phyloP scores from a whole-genome alignment of 2,888 invertebrate genomes.

The Mystacides longicornis region DNA sequence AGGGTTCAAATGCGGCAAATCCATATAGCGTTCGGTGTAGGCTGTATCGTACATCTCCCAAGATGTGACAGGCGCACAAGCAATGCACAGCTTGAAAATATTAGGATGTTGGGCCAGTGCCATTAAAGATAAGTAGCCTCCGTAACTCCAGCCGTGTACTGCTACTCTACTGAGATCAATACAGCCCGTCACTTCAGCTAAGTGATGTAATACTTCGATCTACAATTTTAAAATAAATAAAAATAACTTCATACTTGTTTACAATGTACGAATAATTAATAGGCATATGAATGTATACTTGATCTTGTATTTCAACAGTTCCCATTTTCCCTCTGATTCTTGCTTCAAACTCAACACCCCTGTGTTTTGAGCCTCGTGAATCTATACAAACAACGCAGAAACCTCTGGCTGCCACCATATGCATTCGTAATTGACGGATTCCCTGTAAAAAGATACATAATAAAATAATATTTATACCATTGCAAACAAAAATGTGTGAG shows the following conservation, averaged over 20 bases:
- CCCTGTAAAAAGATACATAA: constrained; percentile 49
- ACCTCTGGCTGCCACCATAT: constrained; percentile 91
- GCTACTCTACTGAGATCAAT: constrained; percentile 90
- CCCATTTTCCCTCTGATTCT: constrained; percentile 88
- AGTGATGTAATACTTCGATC: constrained; percentile 84
- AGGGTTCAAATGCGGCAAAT: constrained; percentile 37
- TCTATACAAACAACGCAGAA: constrained; percentile 95
- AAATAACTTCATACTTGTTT: not conserved
- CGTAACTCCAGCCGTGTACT: constrained; percentile 98
- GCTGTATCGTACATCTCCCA: constrained; percentile 98
- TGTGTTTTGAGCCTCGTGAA: constrained; percentile 88
- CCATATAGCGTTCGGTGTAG: constrained; percentile 96
- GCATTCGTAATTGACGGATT: constrained; percentile 84
- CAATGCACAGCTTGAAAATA: constrained; percentile 90
- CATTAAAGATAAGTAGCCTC: constrained; percentile 92
- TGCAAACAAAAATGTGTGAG: too few relatives aligned
- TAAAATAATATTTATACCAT: too few relatives aligned
- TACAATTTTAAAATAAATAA: constrained; percentile 25
- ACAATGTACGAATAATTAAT: too few relatives aligned
- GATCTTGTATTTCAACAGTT: constrained; percentile 87
- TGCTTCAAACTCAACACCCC: constrained; percentile 88
- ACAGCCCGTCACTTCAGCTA: constrained; percentile 75
- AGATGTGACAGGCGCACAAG: constrained; percentile 95
- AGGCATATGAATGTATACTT: constrained; percentile 43
- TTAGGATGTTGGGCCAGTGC: constrained; percentile 88